Conservation (phyloP, 2,113 vertebrate species). For the Colaptes auratus region DNA sequence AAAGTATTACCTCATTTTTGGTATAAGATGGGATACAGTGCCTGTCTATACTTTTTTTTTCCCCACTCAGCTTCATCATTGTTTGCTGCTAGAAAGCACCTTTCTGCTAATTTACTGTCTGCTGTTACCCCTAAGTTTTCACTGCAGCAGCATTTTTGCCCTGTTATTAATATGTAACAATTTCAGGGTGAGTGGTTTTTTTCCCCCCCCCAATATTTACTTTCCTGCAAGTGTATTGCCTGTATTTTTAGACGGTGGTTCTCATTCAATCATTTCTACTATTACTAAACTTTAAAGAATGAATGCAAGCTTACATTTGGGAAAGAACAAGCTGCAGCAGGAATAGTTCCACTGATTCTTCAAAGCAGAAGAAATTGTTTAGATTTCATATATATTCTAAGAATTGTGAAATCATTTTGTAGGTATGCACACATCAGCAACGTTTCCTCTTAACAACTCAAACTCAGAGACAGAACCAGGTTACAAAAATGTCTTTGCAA, state of each 20-base stretch:
- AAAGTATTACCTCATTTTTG: background rate
- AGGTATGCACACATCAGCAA: background rate
- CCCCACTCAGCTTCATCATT: background rate
- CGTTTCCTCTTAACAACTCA: background rate
- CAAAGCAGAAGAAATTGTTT: background rate
- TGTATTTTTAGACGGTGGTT: background rate
- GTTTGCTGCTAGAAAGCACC: background rate
- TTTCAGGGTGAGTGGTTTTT: background rate
- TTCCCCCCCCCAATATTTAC: rapidly evolving
- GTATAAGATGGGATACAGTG: background rate
- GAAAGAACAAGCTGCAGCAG: background rate
- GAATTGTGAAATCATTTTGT: background rate
- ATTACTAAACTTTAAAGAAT: background rate
- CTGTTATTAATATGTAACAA: background rate
- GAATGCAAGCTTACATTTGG: background rate
- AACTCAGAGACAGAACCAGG: background rate
- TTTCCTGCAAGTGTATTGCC: background rate
- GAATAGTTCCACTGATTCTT: background rate
- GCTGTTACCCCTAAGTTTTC: background rate
- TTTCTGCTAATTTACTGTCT: background rate
- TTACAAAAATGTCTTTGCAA: background rate
- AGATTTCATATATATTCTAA: background rate
- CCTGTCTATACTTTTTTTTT: background rate
- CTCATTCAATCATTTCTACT: background rate
- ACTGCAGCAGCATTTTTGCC: background rate